phyloP scores from a whole-genome alignment of 2,797 vertebrate genomes.

The Cebuella pygmaea region DNA sequence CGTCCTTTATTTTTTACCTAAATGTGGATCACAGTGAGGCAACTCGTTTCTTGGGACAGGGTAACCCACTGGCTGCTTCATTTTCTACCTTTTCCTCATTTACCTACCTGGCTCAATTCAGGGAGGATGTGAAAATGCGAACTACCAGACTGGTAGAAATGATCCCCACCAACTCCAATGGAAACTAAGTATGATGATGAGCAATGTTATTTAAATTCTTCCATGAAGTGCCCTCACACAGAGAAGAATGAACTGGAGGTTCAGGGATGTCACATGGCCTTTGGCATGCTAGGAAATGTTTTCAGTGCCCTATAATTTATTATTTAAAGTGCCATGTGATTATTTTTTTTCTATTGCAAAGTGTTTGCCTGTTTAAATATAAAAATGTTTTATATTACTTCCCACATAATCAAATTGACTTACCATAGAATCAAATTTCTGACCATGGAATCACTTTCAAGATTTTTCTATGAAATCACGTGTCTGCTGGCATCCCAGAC shows the following conservation, averaged over 20 bases:
- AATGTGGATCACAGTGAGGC: neutral
- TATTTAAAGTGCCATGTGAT: neutral
- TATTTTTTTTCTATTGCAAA: neutral
- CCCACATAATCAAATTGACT: neutral
- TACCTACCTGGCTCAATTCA: neutral
- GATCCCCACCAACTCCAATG: neutral
- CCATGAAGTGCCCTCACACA: neutral
- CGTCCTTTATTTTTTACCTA: neutral
- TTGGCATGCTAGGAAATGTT: neutral
- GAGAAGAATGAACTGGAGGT: neutral
- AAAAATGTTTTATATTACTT: neutral
- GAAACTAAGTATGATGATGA: neutral
- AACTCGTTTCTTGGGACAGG: neutral
- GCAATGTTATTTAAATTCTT: neutral
- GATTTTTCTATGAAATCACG: neutral
- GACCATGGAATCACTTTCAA: neutral
- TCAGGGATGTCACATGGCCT: too few species aligned
- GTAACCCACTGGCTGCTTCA: neutral
- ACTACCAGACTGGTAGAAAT: neutral
- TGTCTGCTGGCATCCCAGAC: neutral
- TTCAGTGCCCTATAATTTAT: neutral
- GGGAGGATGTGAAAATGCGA: neutral
- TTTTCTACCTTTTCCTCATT: neutral
- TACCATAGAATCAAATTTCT: neutral
- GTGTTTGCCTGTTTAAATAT: neutral